Evolutionary conservation across 2,113 vertebrate genomes (phyloP).

Genomic region (Sturnus vulgaris): DNA sequence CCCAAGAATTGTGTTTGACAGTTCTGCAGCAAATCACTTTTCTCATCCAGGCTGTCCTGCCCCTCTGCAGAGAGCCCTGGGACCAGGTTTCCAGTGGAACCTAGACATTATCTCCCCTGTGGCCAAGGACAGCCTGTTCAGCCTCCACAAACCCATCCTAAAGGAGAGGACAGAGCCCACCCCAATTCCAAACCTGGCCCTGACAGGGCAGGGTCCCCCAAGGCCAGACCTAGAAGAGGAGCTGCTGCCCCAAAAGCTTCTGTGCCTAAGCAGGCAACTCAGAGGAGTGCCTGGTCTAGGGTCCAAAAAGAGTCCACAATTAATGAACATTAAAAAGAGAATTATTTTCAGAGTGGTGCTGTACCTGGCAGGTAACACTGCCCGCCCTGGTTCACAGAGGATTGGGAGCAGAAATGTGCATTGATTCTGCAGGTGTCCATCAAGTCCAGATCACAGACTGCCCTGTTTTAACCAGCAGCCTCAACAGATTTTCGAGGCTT

Average conservation of each 20-base stretch:
- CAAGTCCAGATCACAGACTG: background rate
- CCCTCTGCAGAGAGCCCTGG: background rate
- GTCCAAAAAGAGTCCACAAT: background rate
- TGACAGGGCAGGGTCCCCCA: background rate
- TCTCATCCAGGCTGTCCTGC: background rate
- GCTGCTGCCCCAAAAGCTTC: background rate
- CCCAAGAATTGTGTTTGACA: background rate
- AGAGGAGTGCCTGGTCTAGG: background rate
- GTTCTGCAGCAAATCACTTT: background rate
- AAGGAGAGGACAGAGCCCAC: accelerated
- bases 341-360: background rate
- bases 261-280: background rate
- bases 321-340: background rate
- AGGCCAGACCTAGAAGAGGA: background rate
- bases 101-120: background rate
- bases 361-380: background rate
- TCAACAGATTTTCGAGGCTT: background rate
- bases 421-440: background rate
- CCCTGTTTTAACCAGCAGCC: background rate
- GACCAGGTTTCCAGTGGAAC: background rate
- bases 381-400: background rate
- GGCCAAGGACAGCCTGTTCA: background rate
- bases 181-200: background rate
- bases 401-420: background rate
- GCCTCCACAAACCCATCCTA: background rate